A percentile compares a stretch with the other conserved stretches of the same genome.
phyloP scores from a whole-genome alignment of 2,888 invertebrate genomes.

The Spodoptera littoralis region DNA sequence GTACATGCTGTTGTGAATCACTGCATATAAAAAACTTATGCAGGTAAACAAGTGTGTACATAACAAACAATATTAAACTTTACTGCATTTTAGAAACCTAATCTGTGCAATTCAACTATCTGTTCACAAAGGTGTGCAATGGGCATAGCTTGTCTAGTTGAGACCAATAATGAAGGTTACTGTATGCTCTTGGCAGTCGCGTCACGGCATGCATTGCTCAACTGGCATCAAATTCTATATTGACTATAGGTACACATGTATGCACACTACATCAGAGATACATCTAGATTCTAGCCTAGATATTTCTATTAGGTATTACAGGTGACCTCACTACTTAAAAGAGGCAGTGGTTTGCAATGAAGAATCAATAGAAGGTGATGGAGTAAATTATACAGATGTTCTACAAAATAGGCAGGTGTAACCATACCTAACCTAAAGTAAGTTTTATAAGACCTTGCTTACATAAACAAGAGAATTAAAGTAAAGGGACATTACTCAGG shows the following conservation, averaged over 20 bases:
- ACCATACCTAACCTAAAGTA: no score
- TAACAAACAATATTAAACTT: background rate
- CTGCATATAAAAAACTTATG: conserved; percentile 41
- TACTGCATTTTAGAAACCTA: background rate
- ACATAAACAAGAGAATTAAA: no score
- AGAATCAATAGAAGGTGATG: background rate
- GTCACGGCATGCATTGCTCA: background rate
- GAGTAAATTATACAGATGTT: no score
- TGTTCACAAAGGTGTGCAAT: no score
- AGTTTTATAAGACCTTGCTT: no score
- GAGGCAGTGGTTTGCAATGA: conserved; percentile 64
- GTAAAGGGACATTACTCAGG: no score
- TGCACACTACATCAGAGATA: background rate
- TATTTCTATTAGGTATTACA: conserved; percentile 1
- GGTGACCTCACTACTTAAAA: conserved; percentile 40
- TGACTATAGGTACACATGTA: background rate
- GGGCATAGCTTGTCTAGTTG: background rate
- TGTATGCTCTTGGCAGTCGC: background rate
- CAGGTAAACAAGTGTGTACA: conserved; percentile 14
- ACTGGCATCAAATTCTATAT: background rate
- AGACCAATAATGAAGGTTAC: conserved; percentile 1
- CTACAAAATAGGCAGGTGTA: no score
- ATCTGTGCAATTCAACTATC: background rate
- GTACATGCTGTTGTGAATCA: conserved; percentile 41
- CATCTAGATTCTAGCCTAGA: background rate